Evolutionary conservation across 2,113 vertebrate genomes (phyloP), one percentile per base, ranked within the genome.

Genomic region (Leucopsar rothschildi): DNA sequence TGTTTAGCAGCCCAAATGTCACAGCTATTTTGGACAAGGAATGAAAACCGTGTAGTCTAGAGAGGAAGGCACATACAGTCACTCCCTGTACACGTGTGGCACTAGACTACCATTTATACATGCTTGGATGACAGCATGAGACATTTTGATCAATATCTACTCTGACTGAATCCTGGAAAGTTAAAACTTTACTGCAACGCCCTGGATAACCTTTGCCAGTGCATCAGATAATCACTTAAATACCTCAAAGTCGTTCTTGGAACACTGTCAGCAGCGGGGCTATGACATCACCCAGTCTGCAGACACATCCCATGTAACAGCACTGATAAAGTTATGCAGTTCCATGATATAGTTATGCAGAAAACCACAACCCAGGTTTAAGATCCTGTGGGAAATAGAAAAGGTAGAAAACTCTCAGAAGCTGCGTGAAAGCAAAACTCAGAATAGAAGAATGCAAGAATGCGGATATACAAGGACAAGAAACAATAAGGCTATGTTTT

Each of bases 1-100:
- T 91, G 20, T 86, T 93, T 69, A 79, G 44, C 75, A 76, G 45
- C n/a, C 57, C 29, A 91, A 84, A 89, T 88, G 86, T 91, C 83
- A 91, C n/a, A 88, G 53, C 57, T 91, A 91, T 91, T 96, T 96
- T 27, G 2, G 72, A 89, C 68, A 49, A 1, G 42, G 92, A 93
- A 95, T 85, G 65, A 95, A 89, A 95, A 39, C 45, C 52, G 61
- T 57, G 31, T 71, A 53, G 40, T 65, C 37, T 49, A 52, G 70
- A 56, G 57, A 31, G 66, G 37, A 86, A 78, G 27, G 24, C 55
- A 57, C 50, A 69, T 21, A 44, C 2, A 11, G 8, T 73, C 22
- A 11, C 9, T 73, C 22, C 21, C 27, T 40, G 20, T 31, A 71
- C 24, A 28, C 25, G 22, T 19, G 7, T 35, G 49, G 53, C 49